Percentiles rank a stretch among this genome's conserved stretches.
Evolutionary conservation across 2,113 vertebrate genomes (phyloP).

Genomic region (Parotia lawesii): DNA sequence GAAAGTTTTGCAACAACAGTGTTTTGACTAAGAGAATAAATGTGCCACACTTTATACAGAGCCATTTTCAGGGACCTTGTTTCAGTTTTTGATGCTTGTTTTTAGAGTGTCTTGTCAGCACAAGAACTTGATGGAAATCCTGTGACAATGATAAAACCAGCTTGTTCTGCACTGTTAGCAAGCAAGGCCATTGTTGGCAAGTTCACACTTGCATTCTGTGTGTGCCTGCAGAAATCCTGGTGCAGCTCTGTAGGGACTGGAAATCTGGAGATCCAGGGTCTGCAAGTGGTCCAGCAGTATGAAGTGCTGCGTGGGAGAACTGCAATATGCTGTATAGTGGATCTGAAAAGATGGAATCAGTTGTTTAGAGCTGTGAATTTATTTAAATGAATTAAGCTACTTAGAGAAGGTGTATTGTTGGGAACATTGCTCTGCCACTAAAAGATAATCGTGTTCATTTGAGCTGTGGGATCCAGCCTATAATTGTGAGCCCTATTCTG

Average conservation of each 20-base stretch:
- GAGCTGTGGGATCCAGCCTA: background rate
- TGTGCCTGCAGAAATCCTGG: background rate
- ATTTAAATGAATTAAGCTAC: background rate
- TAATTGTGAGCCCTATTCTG: background rate
- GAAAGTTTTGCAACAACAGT: background rate
- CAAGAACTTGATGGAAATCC: conserved; percentile 27
- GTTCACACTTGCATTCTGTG: background rate
- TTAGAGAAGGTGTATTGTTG: background rate
- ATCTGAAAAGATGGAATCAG: background rate
- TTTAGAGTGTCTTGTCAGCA: conserved; percentile 24
- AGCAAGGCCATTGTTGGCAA: background rate
- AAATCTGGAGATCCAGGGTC: background rate
- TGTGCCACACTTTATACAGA: background rate
- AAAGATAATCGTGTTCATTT: background rate
- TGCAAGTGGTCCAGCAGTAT: background rate
- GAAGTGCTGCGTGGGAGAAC: background rate
- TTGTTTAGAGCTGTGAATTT: background rate
- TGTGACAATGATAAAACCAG: conserved; percentile 3
- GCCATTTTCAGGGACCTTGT: background rate
- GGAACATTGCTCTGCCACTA: background rate
- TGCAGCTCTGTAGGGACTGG: background rate
- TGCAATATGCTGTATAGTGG: accelerated
- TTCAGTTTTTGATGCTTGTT: background rate
- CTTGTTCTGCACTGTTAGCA: background rate
- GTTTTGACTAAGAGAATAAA: background rate